phyloP scores from a whole-genome alignment of 2,797 vertebrate genomes.

The Schizothorax lantsangensis region DNA sequence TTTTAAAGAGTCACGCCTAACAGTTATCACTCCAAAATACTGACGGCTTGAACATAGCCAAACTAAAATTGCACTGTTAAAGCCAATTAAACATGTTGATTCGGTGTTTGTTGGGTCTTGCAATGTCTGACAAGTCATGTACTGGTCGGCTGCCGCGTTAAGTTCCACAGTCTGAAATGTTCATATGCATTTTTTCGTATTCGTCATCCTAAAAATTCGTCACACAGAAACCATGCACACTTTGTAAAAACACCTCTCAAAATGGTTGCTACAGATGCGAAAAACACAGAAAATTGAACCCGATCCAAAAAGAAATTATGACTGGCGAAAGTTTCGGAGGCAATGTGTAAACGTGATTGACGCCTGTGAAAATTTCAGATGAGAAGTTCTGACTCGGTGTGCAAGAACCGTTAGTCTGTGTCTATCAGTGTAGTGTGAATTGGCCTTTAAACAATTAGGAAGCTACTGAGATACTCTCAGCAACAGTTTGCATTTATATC shows the following conservation, averaged over 20 bases:
- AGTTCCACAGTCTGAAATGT: too few relatives aligned
- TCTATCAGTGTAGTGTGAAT: not conserved
- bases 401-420: not conserved
- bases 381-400: too few relatives aligned
- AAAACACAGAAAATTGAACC: too few relatives aligned
- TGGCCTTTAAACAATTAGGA: not conserved
- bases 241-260: too few relatives aligned
- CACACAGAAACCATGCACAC: not conserved
- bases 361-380: not conserved
- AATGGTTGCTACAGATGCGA: too few relatives aligned
- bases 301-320: not conserved
- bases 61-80: not conserved
- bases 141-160: not conserved
- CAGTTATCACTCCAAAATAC: constrained; percentile 6
- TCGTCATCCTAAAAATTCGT: too few relatives aligned
- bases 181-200: too few relatives aligned
- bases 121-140: too few relatives aligned
- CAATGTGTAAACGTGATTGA: not conserved
- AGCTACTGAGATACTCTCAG: not conserved
- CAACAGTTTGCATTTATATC: not conserved
- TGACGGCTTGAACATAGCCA: constrained; percentile 9
- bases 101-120: not conserved
- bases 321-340: not conserved
- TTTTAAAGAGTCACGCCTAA: not conserved
- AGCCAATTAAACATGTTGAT: not conserved